phyloP scores from a whole-genome alignment of 2,113 vertebrate species.

The Falcunculus frontatus region DNA sequence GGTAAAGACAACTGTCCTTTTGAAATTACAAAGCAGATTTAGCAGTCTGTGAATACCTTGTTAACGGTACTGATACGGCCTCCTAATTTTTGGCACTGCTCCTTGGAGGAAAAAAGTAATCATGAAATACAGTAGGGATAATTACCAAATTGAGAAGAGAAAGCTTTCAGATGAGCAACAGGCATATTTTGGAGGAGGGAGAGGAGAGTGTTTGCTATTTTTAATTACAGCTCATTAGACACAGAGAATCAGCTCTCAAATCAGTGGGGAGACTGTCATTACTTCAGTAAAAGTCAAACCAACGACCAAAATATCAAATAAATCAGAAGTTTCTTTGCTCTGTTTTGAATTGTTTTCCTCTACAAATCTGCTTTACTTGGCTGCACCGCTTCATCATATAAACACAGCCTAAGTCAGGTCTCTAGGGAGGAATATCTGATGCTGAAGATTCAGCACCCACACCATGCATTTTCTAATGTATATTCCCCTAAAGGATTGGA shows the following conservation, averaged over 20 bases:
- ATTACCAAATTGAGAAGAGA: conserved; percentile 2
- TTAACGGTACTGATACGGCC: not conserved
- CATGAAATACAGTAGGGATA: not conserved
- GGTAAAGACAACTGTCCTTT: not conserved
- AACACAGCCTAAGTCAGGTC: not conserved
- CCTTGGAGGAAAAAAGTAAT: not conserved
- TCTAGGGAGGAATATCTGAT: not conserved
- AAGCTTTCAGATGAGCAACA: not conserved
- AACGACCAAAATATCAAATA: not conserved
- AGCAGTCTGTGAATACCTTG: not conserved
- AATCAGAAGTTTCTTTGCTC: not conserved
- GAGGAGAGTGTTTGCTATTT: not conserved
- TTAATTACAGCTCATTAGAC: conserved; percentile 26
- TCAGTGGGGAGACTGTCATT: not conserved
- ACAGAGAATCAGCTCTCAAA: not conserved
- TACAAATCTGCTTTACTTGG: not conserved
- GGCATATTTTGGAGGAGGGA: not conserved
- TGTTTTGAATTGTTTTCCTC: conserved; percentile 5
- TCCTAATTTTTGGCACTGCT: conserved; percentile 4
- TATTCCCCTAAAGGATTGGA: not conserved
- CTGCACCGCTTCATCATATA: not conserved
- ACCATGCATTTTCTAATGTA: not conserved
- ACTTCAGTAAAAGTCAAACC: conserved; percentile 10
- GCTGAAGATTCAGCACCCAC: not conserved
- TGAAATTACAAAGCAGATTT: not conserved